Evolutionary conservation across 1,140 invertebrate genomes (phyloP), one percentile per base, ranked within the genome.

Genomic region (Dinothrombium tinctorium): DNA sequence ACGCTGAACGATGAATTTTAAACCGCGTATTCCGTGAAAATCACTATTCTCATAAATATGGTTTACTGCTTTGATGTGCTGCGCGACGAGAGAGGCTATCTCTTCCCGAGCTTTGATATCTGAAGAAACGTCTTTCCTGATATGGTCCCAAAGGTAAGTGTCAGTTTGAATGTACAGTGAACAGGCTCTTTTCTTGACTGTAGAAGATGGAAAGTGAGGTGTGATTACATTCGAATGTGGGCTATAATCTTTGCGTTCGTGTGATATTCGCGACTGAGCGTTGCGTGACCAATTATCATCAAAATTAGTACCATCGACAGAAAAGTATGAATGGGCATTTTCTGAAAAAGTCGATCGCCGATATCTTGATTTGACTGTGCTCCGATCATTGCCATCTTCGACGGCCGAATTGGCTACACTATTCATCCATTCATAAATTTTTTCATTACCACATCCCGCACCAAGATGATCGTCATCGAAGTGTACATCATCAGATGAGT

Each of bases 11-110:
- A 92, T 84, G 69, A 98, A 98, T 62, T 87, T 82, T 50, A 96
- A 84, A 51, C 92, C 89, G 40, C 77, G 69, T 62, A 94, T 78
- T 20, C 82, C 79, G 59, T 82, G 74, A 61, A 98, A 98, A 56
- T 74, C 77, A 25, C 89, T 94, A 57, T 81, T 76, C 49, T 78
- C 69, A 61, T 98, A 98, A 56, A 98, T 98, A 55, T 82, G 82
- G 66, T 95, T 96, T 48, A 96, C 84, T 40, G 89, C 90, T 51
- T 87, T 90, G 33, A 98, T 87, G 59, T 98, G 92, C 59, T 89
- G 87, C 28, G 87, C 83, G 59, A 98, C 94, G 42, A 98, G 64
- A 1, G 86, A 87, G 41, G 90, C 67, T 54, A 98, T 96, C 66
- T 98, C 90, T 61, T 98, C 89, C 37, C 80, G 66, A 6, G 83